phyloP scores from a whole-genome alignment of 1,140 invertebrate genomes.

The Drosophila parvula region DNA sequence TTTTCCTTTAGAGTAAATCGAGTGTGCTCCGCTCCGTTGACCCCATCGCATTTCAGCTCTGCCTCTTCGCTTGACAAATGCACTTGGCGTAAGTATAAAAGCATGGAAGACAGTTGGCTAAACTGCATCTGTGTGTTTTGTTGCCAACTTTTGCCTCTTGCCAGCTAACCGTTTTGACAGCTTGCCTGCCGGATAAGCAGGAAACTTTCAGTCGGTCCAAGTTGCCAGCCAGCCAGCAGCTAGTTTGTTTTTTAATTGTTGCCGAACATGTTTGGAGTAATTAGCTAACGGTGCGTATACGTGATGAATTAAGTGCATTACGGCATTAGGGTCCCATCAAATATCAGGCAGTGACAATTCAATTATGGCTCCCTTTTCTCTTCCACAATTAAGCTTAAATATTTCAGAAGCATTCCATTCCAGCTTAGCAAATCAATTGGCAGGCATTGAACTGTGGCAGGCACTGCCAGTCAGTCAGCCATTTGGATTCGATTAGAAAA shows the following conservation, averaged over 20 bases:
- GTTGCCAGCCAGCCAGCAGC: slow-evolving; percentile 19
- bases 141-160: slow-evolving; percentile 48
- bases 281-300: slow-evolving; percentile 68
- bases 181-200: slow-evolving; percentile 33
- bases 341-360: slow-evolving; percentile 13
- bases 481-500: slow-evolving; percentile 41
- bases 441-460: slow-evolving; percentile 53
- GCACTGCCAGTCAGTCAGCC: slow-evolving; percentile 11
- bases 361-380: slow-evolving; percentile 4
- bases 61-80: slow-evolving; percentile 26
- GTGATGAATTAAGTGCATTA: slow-evolving; percentile 40
- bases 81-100: slow-evolving; percentile 46
- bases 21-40: slow-evolving; percentile 9
- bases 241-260: slow-evolving; percentile 28
- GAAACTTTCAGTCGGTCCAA: slow-evolving; percentile 37
- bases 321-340: background rate
- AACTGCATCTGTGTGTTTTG: slow-evolving; percentile 44
- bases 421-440: slow-evolving; percentile 33
- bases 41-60: slow-evolving; percentile 2
- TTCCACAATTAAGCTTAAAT: slow-evolving; percentile 3
- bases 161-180: slow-evolving; percentile 27
- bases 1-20: slow-evolving; percentile 29
- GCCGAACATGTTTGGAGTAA: slow-evolving; percentile 45
- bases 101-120: slow-evolving; percentile 33
- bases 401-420: background rate